These are phyloP conservation scores for Sphaerophoria taeniata DNA, from an alignment of 2,888 invertebrate genomes.

Conservation along the genomic window DNA sequence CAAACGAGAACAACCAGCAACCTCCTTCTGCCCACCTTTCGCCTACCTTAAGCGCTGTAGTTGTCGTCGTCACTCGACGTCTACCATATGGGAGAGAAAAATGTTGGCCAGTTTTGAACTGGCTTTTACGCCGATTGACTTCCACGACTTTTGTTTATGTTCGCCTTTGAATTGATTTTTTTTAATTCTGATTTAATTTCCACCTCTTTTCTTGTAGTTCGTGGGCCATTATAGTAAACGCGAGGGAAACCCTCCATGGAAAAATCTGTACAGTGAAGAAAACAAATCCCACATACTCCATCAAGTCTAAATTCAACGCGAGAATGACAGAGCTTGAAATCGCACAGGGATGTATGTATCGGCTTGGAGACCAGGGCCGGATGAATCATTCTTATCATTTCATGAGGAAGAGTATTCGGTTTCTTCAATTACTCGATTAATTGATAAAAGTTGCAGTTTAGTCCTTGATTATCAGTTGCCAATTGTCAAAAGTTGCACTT, in stretches of 20 bases:
- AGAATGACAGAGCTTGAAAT: conserved; percentile 29
- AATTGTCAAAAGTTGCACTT: too few relatives aligned
- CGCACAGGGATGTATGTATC: conserved; percentile 19
- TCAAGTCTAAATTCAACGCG: conserved; percentile 71
- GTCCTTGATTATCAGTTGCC: too few relatives aligned
- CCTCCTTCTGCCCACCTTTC: neutral
- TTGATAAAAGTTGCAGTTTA: too few relatives aligned
- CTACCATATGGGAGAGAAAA: conserved; percentile 16
- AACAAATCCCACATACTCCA: conserved; percentile 71
- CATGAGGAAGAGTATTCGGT: neutral
- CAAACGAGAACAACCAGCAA: neutral
- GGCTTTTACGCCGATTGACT: conserved; percentile 74
- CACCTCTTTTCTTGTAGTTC: conserved; percentile 46
- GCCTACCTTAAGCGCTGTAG: too few relatives aligned
- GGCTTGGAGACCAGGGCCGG: neutral
- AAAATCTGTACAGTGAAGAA: conserved; percentile 46
- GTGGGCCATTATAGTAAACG: conserved; percentile 26
- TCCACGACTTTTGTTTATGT: conserved; percentile 68
- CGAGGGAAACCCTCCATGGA: conserved; percentile 24
- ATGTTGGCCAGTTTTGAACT: conserved; percentile 67
- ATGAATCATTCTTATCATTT: neutral
- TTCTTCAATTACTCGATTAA: too few relatives aligned
- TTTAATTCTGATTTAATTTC: conserved; percentile 54
- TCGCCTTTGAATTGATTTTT: conserved; percentile 67
- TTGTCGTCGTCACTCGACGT: neutral